A percentile compares a stretch with the other conserved stretches of the same genome.
Conservation (phyloP, 2,888 invertebrate genomes). For the Scelioninae gen. 1 region DNA sequence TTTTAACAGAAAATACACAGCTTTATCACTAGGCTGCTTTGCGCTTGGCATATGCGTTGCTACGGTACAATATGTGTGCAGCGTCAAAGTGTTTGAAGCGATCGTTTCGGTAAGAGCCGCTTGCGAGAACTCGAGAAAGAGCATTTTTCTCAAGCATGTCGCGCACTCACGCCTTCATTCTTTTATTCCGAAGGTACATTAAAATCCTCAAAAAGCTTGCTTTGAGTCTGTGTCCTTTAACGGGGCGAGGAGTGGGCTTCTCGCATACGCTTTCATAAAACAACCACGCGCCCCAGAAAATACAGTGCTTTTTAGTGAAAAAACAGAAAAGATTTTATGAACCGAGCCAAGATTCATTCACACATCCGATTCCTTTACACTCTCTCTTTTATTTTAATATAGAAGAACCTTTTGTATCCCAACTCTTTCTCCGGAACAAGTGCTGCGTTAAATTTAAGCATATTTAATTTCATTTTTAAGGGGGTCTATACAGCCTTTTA, state of each 20-base stretch:
- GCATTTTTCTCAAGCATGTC: constrained; percentile 65
- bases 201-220: constrained; percentile 64
- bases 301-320: constrained; percentile 77
- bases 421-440: constrained; percentile 20
- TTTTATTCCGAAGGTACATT: constrained; percentile 62
- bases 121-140: constrained; percentile 58
- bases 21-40: constrained; percentile 46
- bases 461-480: not conserved
- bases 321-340: constrained; percentile 73
- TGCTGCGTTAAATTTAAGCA: not conserved
- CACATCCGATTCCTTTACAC: constrained; percentile 70
- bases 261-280: constrained; percentile 64
- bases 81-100: constrained; percentile 61
- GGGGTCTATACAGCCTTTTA: not conserved
- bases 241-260: constrained; percentile 50
- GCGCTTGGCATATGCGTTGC: constrained; percentile 18
- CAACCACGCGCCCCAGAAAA: constrained; percentile 56
- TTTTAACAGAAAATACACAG: constrained; percentile 62
- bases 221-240: constrained; percentile 67
- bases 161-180: constrained; percentile 63
- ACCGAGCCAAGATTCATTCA: constrained; percentile 74
- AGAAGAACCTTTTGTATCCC: constrained; percentile 20
- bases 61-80: constrained; percentile 45
- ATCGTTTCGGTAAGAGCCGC: constrained; percentile 62
- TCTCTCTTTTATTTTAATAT: constrained; percentile 49